Base-by-base conservation (phyloP, 2,797 vertebrate species). In the Uromys caudimaculatus region DNA sequence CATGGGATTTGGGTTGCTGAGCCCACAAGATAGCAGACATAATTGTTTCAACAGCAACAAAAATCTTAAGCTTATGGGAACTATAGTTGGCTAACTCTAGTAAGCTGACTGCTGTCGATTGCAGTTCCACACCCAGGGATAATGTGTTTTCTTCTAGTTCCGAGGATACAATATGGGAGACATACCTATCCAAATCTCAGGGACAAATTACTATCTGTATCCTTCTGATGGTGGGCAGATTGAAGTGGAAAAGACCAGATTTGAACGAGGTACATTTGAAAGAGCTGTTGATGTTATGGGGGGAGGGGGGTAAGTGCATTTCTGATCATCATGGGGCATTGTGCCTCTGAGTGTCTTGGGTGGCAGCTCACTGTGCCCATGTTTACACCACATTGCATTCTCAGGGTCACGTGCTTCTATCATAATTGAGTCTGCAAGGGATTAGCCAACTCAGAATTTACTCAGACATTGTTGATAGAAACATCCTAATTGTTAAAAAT, bases 141-240 rank as follows among this genome's bases (percentile, higher is more conserved):
- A 21, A 94, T 97, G 88, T 77, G 96, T 97, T 11, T 64, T 97
- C 94, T 98, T 98, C 85, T 91, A 99, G 98, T 99, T 99, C 98
- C 97, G 41, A 64, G 99, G 99, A 91, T 99, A 99, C 97, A 98
- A 98, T 90, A 99, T 99, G 98, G 99, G 99, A 56, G 98, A 99
- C 23, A 85, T 96, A 96, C 82, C 99, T 93, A 98, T 99, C 97
- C 99, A 99, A 1, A 98, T 99, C 77, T 99, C 99, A 2, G 99
- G 99, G 85, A 91, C 88, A 54, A 97, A 96, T 79, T 98, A 98
- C 2, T 97, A 99, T 81, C 98, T 99, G 82, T 99, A 99, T 98
- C 99, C 99, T 73, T 98, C 98, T 0, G 99, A 99, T 69, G 99
- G 99, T 97, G 99, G 99, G 58, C 98, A 98, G 77, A 99, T 99